Evolutionary conservation across 2,797 vertebrate genomes (phyloP).

Genomic region (Euthynnus affinis): DNA sequence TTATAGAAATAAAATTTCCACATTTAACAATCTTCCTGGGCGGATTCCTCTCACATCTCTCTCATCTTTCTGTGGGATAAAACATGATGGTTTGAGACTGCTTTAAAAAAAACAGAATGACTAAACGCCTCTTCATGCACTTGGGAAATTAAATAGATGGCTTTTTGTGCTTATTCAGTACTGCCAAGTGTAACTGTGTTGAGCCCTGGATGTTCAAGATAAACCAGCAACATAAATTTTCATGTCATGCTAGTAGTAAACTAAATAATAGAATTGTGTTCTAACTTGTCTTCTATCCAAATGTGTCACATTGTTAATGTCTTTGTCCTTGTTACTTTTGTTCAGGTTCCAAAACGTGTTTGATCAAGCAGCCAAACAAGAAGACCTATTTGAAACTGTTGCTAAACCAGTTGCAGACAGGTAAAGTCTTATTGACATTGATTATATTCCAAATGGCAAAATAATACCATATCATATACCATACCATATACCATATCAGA

Average conservation of each 20-base stretch:
- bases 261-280: constrained; percentile 8
- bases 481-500: no score
- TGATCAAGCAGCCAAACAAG: constrained; percentile 92
- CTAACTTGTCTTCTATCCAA: background rate
- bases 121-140: constrained; percentile 54
- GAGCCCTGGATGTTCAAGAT: constrained; percentile 22
- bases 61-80: constrained; percentile 64
- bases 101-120: constrained; percentile 63
- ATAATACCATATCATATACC: no score
- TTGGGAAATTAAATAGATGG: constrained; percentile 39
- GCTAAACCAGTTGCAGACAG: constrained; percentile 96
- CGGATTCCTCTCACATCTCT: constrained; percentile 62
- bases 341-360: constrained; percentile 95
- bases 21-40: constrained; percentile 77
- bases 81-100: constrained; percentile 57
- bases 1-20: constrained; percentile 81
- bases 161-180: constrained; percentile 47
- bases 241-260: background rate
- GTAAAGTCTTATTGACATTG: constrained; percentile 79
- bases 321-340: constrained; percentile 13
- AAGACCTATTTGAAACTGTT: constrained; percentile 93
- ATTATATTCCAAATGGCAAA: background rate
- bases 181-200: constrained; percentile 38
- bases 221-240: constrained; percentile 6
- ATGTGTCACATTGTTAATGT: background rate